These are phyloP conservation scores for Nomia melanderi DNA, from an alignment of 1,140 invertebrate genomes.

Conservation along the genomic window DNA sequence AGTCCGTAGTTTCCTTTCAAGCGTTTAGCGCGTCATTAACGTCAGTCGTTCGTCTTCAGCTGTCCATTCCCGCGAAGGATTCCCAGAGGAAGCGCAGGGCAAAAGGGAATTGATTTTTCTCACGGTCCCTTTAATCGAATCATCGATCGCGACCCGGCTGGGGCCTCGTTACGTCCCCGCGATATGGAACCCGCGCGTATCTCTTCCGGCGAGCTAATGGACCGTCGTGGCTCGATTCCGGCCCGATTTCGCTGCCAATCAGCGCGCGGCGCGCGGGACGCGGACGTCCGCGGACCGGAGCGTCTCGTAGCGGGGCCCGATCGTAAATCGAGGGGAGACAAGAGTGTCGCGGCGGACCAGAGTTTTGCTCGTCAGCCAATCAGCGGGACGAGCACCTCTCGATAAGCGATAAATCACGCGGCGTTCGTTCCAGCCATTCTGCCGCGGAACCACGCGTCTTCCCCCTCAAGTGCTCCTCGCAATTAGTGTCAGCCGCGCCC, in stretches of 20 bases:
- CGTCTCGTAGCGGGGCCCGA: constrained; percentile 50
- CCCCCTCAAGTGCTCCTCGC: constrained; percentile 70
- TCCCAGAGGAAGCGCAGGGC: too few relatives aligned
- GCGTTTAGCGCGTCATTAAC: too few relatives aligned
- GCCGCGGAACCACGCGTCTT: constrained; percentile 68
- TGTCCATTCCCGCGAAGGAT: too few relatives aligned
- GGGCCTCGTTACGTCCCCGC: too few relatives aligned
- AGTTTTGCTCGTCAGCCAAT: constrained; percentile 69
- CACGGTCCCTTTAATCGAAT: background rate
- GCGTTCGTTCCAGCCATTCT: constrained; percentile 69
- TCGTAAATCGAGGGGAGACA: constrained; percentile 68
- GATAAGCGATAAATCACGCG: constrained; percentile 76
- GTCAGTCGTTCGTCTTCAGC: too few relatives aligned
- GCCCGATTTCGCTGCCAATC: constrained; percentile 65
- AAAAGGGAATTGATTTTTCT: too few relatives aligned
- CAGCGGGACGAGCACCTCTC: constrained; percentile 64
- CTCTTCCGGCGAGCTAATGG: constrained; percentile 59
- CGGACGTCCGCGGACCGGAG: constrained; percentile 32
- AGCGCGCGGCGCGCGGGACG: constrained; percentile 19
- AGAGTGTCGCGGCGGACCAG: constrained; percentile 62
- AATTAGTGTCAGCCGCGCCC: constrained; percentile 76
- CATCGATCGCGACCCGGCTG: background rate
- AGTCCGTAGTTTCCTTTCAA: too few relatives aligned
- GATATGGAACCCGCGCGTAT: constrained; percentile 51
- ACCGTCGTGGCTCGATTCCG: constrained; percentile 53